A percentile compares a stretch with the other conserved stretches of the same genome.
Conservation (phyloP, 2,797 vertebrate genomes). For the Cetoscarus ocellatus region DNA sequence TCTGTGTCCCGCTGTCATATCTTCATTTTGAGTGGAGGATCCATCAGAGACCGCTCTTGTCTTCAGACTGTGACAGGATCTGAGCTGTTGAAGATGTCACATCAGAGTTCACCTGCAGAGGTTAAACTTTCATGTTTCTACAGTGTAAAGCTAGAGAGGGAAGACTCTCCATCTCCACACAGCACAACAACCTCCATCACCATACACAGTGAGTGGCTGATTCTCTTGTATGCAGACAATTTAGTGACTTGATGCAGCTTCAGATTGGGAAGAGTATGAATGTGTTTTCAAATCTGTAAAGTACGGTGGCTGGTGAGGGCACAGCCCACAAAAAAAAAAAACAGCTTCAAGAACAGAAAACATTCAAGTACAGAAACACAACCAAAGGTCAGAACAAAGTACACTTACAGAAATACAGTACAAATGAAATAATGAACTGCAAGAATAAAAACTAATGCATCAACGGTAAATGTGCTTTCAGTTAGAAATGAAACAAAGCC, state of each 20-base stretch:
- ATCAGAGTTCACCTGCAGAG: conserved; percentile 7
- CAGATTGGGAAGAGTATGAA: too few relatives aligned
- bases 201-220: conserved; percentile 24
- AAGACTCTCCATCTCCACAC: not conserved
- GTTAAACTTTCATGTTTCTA: conserved; percentile 39
- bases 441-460: too few relatives aligned
- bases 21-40: accelerated
- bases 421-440: too few relatives aligned
- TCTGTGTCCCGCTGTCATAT: conserved; percentile 42
- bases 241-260: not conserved
- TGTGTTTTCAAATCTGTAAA: too few relatives aligned
- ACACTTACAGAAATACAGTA: too few relatives aligned
- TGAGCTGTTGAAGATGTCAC: conserved; percentile 1
- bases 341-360: too few relatives aligned
- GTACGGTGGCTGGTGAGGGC: too few relatives aligned
- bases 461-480: too few relatives aligned
- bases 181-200: not conserved
- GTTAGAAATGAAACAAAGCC: too few relatives aligned
- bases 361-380: too few relatives aligned
- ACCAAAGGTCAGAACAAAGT: too few relatives aligned
- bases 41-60: accelerated
- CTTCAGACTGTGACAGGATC: conserved; percentile 25
- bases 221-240: not conserved
- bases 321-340: too few relatives aligned
- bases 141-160: accelerated